phyloP scores from a whole-genome alignment of 2,888 invertebrate species.

The Mantis religiosa region DNA sequence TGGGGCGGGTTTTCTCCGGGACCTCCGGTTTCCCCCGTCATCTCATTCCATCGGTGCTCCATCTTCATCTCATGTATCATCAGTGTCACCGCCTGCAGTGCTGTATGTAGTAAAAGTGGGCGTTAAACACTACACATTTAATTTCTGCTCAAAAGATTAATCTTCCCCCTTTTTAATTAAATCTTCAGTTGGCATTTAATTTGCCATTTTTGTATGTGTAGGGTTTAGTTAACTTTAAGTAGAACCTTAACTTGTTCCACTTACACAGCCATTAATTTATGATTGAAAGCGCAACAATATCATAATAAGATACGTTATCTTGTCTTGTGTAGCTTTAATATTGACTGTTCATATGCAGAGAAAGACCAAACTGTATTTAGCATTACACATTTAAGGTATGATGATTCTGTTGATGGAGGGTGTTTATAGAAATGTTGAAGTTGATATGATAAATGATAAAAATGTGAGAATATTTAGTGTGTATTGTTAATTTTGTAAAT shows the following conservation, averaged over 20 bases:
- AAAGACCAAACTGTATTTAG: neutral
- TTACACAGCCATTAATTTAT: conserved; percentile 7
- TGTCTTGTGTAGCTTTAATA: conserved; percentile 1
- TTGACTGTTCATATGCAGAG: neutral
- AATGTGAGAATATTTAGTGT: neutral
- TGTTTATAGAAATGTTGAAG: neutral
- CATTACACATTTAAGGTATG: neutral
- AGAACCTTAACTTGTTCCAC: neutral
- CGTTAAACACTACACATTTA: too few relatives aligned
- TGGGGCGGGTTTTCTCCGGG: too few relatives aligned
- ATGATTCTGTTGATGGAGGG: neutral
- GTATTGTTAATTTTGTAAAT: neutral
- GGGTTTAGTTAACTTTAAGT: neutral
- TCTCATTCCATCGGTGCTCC: too few relatives aligned
- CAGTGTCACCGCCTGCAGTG: too few relatives aligned
- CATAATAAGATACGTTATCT: neutral
- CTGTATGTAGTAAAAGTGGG: too few relatives aligned
- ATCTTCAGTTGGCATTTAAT: too few relatives aligned
- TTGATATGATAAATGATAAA: neutral
- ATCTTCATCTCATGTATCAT: too few relatives aligned
- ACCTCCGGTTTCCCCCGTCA: too few relatives aligned
- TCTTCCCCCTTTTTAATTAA: too few relatives aligned
- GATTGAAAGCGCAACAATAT: neutral
- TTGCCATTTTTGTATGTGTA: too few relatives aligned
- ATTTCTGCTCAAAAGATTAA: too few relatives aligned